phyloP scores from a whole-genome alignment of 1,140 invertebrate species.

The Uloborus diversus region DNA sequence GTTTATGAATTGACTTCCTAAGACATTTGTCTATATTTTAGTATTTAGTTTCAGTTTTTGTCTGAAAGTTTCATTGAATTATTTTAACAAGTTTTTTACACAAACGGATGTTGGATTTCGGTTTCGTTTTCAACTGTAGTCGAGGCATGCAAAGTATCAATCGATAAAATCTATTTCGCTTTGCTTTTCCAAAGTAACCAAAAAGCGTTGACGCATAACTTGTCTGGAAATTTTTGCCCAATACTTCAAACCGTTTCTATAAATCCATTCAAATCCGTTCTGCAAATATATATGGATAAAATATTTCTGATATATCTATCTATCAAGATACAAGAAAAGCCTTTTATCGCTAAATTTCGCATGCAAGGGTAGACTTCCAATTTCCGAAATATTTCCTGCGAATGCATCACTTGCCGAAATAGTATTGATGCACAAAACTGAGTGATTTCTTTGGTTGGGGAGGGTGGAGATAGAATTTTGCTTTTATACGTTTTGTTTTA shows the following conservation, averaged over 20 bases:
- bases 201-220: slow-evolving; percentile 19
- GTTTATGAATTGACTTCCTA: no score
- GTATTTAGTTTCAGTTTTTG: no score
- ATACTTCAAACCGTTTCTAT: slow-evolving; percentile 55
- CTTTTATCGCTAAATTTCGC: slow-evolving; percentile 52
- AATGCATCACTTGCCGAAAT: background rate
- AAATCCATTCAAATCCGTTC: slow-evolving; percentile 47
- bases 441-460: slow-evolving; percentile 1
- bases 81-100: no score
- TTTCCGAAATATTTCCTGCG: background rate
- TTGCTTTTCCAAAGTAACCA: slow-evolving; percentile 46
- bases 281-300: slow-evolving; percentile 33
- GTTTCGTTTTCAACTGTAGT: no score
- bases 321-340: slow-evolving; percentile 43
- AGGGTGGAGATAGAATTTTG: no score
- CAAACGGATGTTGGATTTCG: no score
- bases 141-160: no score
- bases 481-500: no score
- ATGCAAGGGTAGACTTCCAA: slow-evolving; percentile 25
- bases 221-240: slow-evolving; percentile 30
- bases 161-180: slow-evolving; percentile 39
- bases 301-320: slow-evolving; percentile 8
- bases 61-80: no score
- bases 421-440: background rate
- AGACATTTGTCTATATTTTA: no score